Base-by-base conservation (phyloP, 2,888 invertebrate genomes). In the Zaprionus obscuricornis region DNA sequence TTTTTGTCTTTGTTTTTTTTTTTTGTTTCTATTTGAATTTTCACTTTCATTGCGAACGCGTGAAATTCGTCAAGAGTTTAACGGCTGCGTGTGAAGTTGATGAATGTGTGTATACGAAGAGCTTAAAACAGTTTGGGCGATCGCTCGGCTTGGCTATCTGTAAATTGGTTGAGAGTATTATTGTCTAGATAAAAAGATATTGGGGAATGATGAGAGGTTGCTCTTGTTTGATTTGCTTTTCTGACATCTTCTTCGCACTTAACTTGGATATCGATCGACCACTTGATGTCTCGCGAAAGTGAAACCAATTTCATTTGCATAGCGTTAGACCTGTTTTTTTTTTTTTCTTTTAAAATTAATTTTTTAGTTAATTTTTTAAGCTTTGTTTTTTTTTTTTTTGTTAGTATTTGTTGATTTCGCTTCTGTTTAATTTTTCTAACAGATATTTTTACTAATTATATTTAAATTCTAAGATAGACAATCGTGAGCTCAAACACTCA, bases 1-100 rank as follows among this genome's bases (percentile, higher is more conserved):
- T 16, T 26, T 40, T 27, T 34, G 26, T 31, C 40, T 27, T 29
- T 33, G 14, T 40, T 29, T 33, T 11, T 34, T 20, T 36, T 17
- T 7, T 17, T 4, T 11, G 18, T 29, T 51, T 34, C 8, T 39
- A 37, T 40, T 34, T 27, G 14, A 39, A 49, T 71, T 83, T 79
- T 83, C 81, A 83, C 83, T 79, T 79, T 79, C 83, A 54, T 83
- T 76, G 71, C 65, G 46, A 69, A 56, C 66, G 64, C 76, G 69
- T 66, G 64, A 79, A 68, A 67, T 64, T 57, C 45, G 43, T 50
- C 22, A 55, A 54, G 54, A 62, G 64, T 58, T 83, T 77, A 77
- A 72, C 76, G 76, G 56, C 64, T 65, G 66, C 57, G 69, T 74
- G 72, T 72, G 72, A 83, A 79, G 72, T 77, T 66, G 52, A 54